phyloP scores from a whole-genome alignment of 1,140 invertebrate species.

The Drosophila tsacasi region DNA sequence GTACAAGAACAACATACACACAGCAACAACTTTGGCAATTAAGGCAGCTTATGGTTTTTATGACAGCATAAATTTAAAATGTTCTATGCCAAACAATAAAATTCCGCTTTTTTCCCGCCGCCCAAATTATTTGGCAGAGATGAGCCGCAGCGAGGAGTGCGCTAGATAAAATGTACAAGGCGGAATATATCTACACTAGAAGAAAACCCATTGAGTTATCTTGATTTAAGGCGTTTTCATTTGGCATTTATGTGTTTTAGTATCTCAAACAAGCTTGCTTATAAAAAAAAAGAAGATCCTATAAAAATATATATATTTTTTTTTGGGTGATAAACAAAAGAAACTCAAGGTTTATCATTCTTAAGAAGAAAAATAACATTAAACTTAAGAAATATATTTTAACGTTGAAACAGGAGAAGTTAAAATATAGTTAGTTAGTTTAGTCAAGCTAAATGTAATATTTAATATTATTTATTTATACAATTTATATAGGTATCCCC shows the following conservation, averaged over 20 bases:
- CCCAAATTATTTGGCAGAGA: conserved; percentile 69
- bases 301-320: background rate
- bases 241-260: conserved; percentile 4
- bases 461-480: background rate
- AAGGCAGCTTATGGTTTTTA: conserved; percentile 82
- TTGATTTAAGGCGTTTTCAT: background rate
- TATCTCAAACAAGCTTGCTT: background rate
- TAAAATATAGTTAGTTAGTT: too few relatives aligned
- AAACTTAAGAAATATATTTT: background rate
- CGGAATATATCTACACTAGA: conserved; percentile 10
- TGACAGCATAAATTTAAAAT: conserved; percentile 82
- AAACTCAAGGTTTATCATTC: background rate
- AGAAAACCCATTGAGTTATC: conserved; percentile 1
- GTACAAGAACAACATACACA: conserved; percentile 37
- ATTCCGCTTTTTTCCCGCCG: conserved; percentile 38
- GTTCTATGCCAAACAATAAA: conserved; percentile 75
- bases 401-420: too few relatives aligned
- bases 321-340: background rate
- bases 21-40: conserved; percentile 78
- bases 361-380: background rate
- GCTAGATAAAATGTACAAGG: conserved; percentile 18
- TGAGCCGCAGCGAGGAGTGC: conserved; percentile 34
- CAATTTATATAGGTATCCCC: background rate
- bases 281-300: too few relatives aligned
- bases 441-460: too few relatives aligned